Conservation (phyloP, 2,888 invertebrate genomes). For the Drosophila demipolita region DNA sequence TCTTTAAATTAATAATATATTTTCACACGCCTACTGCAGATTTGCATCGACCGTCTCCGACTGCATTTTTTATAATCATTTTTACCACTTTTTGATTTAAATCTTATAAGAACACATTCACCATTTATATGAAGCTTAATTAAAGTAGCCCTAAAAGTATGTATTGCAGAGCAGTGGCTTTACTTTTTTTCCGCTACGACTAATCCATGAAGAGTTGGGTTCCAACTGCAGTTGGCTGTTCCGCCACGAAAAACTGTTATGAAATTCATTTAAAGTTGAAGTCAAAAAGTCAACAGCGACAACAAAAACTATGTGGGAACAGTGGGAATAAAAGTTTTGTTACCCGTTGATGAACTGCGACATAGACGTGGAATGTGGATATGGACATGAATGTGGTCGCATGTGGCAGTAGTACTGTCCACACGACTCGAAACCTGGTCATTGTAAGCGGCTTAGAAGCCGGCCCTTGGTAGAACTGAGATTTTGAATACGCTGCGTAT, state of each 20-base stretch:
- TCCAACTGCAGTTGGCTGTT: constrained; percentile 31
- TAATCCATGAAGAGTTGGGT: constrained; percentile 64
- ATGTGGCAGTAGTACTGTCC: constrained; percentile 46
- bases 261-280: constrained; percentile 74
- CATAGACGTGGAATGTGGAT: constrained; percentile 34
- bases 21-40: not conserved
- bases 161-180: constrained; percentile 29
- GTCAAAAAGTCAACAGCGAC: constrained; percentile 67
- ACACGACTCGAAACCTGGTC: constrained; percentile 53
- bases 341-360: constrained; percentile 67
- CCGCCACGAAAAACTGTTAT: constrained; percentile 55
- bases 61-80: not conserved
- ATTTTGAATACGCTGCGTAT: constrained; percentile 58
- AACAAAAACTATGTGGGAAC: constrained; percentile 19
- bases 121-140: constrained; percentile 56
- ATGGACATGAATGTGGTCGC: constrained; percentile 42
- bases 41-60: not conserved
- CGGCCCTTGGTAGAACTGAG: constrained; percentile 35
- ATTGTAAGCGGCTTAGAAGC: constrained; percentile 74
- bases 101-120: not conserved
- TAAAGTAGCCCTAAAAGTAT: constrained; percentile 50
- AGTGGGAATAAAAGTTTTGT: constrained; percentile 58
- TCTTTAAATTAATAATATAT: not conserved
- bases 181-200: constrained; percentile 35
- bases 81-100: not conserved